Evolutionary conservation across 2,888 invertebrate genomes (phyloP).

Genomic region (Slavum lentiscoides): DNA sequence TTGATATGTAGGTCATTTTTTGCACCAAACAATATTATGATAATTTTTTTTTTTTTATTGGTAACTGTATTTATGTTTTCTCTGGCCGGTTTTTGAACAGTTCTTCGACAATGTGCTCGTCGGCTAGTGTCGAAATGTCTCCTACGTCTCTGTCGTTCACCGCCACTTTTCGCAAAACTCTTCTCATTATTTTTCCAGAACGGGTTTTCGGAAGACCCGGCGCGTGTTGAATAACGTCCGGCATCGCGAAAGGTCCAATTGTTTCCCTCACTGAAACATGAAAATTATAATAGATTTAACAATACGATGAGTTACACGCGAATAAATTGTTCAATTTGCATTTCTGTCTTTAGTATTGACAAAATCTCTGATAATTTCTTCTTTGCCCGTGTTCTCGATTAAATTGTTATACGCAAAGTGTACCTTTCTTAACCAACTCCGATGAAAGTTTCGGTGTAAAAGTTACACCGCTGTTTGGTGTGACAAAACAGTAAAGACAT

Average conservation of each 20-base stretch:
- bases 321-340: too few species aligned
- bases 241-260: constrained; percentile 95
- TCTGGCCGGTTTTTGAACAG: constrained; percentile 74
- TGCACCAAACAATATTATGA: constrained; percentile 3
- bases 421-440: constrained; percentile 71
- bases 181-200: constrained; percentile 97
- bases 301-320: too few species aligned
- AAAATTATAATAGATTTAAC: background rate
- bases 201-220: constrained; percentile 94
- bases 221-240: constrained; percentile 91
- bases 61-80: constrained; percentile 31
- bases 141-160: constrained; percentile 86
- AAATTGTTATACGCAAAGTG: constrained; percentile 12
- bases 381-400: background rate
- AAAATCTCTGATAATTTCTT: too few species aligned
- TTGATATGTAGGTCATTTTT: constrained; percentile 44
- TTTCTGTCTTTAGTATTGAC: too few species aligned
- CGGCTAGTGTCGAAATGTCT: constrained; percentile 91
- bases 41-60: background rate
- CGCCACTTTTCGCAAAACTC: constrained; percentile 91
- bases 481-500: constrained; percentile 95
- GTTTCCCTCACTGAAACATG: constrained; percentile 73
- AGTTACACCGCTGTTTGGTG: constrained; percentile 75
- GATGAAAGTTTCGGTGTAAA: constrained; percentile 73
- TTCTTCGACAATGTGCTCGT: constrained; percentile 82